Evolutionary conservation across 2,113 vertebrate genomes (phyloP), one percentile per base, ranked within the genome.

Genomic region (Cygnus buccinator): DNA sequence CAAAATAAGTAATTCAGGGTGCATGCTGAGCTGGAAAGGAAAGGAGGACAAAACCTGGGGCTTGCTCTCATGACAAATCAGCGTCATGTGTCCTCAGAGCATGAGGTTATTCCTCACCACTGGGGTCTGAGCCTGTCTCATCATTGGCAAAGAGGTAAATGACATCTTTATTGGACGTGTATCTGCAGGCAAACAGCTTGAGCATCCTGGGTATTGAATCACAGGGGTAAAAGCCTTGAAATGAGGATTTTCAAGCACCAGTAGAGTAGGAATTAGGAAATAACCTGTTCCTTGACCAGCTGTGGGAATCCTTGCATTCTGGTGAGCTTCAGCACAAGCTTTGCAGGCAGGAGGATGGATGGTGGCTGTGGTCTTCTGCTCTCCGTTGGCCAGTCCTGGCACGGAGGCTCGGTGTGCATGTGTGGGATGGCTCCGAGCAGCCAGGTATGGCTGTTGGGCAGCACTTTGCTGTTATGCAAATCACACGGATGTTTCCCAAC

Each of bases 391-490:
- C 57, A 84, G 68, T 39, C 63, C n/a, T 63, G 79, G 26, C 39
- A n/a, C 26, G 65, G 37, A 33, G 29, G 63, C 66, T 95, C 7
- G 9, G 43, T 13, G 2, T 58, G 5, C 66, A 50, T 83, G 50
- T 54, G 13, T 48, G 41, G 63, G 79, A 21, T 74, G 87, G 59
- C 16, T 70, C 68, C 17, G 50, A 93, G 43, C 61, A 90, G 79
- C 71, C 74, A 48, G 86, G 35, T 78, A 8, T 31, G 62, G 33
- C 54, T 84, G 90, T 96, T 97, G 85, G 83, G 92, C 84, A 96
- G 94, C 44, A 58, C 62, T 80, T 85, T 88, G 68, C 74, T 88
- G 63, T 79, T 67, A 79, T 62, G 84, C 73, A 82, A 84, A 95
- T 90, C 4, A 14, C 50, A 72, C 11, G 57, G 33, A 23, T 33